Conservation (phyloP, 2,797 vertebrate genomes). For the Cercopithecus neglectus region DNA sequence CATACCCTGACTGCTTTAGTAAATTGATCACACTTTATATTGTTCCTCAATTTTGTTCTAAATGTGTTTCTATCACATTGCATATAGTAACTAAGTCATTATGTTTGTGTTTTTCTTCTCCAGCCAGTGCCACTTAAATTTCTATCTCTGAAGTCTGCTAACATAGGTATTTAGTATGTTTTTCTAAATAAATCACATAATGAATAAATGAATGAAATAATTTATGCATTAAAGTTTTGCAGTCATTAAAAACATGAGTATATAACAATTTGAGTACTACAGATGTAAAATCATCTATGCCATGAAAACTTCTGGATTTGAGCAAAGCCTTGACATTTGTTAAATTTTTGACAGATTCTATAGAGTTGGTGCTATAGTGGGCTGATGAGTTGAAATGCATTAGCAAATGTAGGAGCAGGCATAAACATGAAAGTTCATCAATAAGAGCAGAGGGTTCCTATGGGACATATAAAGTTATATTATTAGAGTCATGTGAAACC, state of each 20-base stretch:
- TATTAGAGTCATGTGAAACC: background rate
- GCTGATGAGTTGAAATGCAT: too few relatives aligned
- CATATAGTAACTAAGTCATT: background rate
- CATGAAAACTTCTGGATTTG: background rate
- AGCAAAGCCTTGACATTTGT: background rate
- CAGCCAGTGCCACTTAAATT: background rate
- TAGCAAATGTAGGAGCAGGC: background rate
- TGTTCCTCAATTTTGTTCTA: background rate
- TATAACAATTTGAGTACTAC: background rate
- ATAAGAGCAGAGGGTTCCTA: background rate
- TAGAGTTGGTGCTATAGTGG: background rate
- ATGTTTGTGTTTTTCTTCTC: background rate
- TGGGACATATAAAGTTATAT: background rate
- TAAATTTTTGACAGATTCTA: background rate
- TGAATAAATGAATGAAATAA: background rate
- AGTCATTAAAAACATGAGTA: background rate
- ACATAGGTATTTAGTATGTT: background rate
- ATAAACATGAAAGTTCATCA: background rate
- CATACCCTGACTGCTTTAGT: background rate
- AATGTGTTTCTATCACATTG: background rate
- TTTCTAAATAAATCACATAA: background rate
- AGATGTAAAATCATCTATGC: background rate
- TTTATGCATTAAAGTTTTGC: too few relatives aligned
- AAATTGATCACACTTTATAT: background rate
- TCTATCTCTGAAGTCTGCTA: background rate